These are phyloP conservation scores for Molossus molossus DNA, from an alignment of 2,797 vertebrate genomes.

Conservation along the genomic window DNA sequence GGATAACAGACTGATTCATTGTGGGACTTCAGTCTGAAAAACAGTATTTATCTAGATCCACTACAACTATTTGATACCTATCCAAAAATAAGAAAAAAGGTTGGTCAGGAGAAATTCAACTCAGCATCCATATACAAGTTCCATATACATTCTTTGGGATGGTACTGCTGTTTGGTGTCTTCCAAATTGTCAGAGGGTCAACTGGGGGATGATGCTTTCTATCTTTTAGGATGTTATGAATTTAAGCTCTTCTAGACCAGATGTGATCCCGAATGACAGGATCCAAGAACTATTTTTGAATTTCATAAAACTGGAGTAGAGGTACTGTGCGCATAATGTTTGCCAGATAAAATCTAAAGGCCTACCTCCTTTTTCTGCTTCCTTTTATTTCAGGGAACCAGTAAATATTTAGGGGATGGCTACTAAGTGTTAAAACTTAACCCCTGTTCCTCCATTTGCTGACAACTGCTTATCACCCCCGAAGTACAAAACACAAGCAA, in stretches of 20 bases:
- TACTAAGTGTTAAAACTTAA: not conserved
- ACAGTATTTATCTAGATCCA: not conserved
- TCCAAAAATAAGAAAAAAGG: constrained; percentile 36
- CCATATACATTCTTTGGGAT: not conserved
- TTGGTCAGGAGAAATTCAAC: not conserved
- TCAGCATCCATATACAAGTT: not conserved
- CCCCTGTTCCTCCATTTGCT: not conserved
- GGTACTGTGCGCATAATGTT: not conserved
- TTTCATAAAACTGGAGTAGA: constrained; percentile 32
- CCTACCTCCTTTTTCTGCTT: constrained; percentile 6
- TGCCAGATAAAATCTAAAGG: not conserved
- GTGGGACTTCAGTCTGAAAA: constrained; percentile 33
- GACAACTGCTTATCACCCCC: not conserved
- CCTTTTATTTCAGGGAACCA: constrained; percentile 6
- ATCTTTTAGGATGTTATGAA: not conserved
- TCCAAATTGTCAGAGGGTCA: not conserved
- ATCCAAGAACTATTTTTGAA: constrained; percentile 2
- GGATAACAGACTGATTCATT: constrained; percentile 6
- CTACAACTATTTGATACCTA: constrained; percentile 50
- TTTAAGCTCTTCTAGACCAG: constrained; percentile 23
- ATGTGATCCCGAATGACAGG: constrained; percentile 46
- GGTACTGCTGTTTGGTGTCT: not conserved
- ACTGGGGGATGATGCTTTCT: not conserved
- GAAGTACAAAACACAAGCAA: not conserved
- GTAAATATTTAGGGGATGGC: not conserved